These are phyloP conservation scores for Castor canadensis DNA, from an alignment of 2,113 vertebrate species.

Conservation along the genomic window DNA sequence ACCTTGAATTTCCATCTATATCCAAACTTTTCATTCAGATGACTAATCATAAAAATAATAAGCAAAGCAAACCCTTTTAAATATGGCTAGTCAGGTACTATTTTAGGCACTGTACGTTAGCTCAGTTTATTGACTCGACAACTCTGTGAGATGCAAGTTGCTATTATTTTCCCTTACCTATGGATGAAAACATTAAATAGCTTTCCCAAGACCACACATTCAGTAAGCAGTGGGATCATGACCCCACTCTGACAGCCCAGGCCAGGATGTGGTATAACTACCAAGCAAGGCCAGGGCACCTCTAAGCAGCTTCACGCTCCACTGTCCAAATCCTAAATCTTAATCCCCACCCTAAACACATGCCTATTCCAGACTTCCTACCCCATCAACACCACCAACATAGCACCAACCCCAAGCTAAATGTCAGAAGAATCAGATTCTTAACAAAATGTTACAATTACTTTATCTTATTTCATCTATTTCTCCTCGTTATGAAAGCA, in stretches of 20 bases:
- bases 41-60: conserved; percentile 35
- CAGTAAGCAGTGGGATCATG: accelerated
- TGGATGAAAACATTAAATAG: not conserved
- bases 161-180: not conserved
- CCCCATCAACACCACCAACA: not conserved
- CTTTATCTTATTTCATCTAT: not conserved
- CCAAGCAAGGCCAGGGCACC: accelerated
- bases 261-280: accelerated
- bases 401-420: not conserved
- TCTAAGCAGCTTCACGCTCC: not conserved
- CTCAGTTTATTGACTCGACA: not conserved
- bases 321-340: not conserved
- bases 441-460: not conserved
- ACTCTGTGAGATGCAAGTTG: not conserved
- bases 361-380: not conserved
- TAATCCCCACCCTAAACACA: not conserved
- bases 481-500: not conserved
- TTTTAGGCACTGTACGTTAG: not conserved
- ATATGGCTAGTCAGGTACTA: not conserved
- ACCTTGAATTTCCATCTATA: not conserved
- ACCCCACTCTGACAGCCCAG: accelerated
- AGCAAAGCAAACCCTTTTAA: not conserved
- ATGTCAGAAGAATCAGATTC: not conserved
- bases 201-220: not conserved
- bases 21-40: not conserved